Conservation (phyloP, 2,888 invertebrate species). For the Linnaemya vulpina region DNA sequence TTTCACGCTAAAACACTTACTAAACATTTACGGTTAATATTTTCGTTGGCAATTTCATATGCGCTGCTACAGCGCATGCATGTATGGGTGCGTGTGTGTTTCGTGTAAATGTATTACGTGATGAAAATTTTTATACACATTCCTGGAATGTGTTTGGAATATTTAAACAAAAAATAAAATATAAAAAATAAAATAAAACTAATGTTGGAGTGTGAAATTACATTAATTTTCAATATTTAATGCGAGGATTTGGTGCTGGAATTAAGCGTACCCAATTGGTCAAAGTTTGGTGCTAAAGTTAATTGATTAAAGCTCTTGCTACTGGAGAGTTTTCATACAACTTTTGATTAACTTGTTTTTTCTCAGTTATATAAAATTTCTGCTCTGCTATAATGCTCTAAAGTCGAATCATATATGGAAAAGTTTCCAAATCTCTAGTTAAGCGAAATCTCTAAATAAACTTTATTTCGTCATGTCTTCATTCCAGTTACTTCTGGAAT, state of each 20-base stretch:
- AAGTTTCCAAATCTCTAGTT: too few relatives aligned
- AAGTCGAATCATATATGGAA: too few relatives aligned
- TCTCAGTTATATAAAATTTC: too few relatives aligned
- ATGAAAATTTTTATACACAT: conserved; percentile 15
- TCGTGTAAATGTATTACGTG: conserved; percentile 46
- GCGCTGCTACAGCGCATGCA: neutral
- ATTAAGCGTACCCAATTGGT: neutral
- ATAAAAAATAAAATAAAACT: neutral
- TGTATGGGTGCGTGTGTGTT: neutral
- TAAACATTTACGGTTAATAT: neutral
- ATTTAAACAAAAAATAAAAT: neutral
- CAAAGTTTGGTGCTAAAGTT: neutral
- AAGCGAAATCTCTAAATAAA: too few relatives aligned
- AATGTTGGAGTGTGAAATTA: neutral
- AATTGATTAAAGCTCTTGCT: neutral
- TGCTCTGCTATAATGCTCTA: too few relatives aligned
- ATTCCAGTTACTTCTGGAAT: too few relatives aligned
- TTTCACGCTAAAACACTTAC: neutral
- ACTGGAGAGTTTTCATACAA: too few relatives aligned
- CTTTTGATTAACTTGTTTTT: too few relatives aligned
- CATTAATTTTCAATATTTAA: conserved; percentile 22
- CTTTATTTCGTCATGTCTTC: too few relatives aligned
- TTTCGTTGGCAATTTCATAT: neutral
- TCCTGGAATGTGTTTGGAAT: conserved; percentile 36
- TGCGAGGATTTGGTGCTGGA: conserved; percentile 7